Conservation (phyloP, 2,797 vertebrate species). For the Melanogrammus aeglefinus region DNA sequence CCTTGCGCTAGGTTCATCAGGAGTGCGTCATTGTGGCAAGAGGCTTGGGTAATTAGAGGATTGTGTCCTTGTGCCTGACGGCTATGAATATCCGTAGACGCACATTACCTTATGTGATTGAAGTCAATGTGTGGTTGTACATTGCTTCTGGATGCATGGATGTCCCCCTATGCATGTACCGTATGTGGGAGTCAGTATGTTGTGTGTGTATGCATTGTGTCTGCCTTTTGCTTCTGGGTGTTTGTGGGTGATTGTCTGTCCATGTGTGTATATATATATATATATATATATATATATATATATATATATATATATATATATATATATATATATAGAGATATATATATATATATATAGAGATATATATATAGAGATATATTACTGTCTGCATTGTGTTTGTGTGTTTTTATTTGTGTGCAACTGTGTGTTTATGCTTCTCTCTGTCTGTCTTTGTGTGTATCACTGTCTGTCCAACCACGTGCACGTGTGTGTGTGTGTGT, state of each 20-base stretch:
- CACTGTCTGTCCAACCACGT: neutral
- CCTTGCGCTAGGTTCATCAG: constrained; percentile 35
- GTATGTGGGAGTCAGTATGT: constrained; percentile 26
- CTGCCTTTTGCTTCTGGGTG: neutral
- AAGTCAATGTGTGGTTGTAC: neutral
- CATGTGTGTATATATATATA: neutral
- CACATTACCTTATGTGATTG: neutral
- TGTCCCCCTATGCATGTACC: neutral
- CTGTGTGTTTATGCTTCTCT: neutral
- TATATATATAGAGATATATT: neutral
- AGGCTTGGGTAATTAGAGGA: no score
- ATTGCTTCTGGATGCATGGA: neutral
- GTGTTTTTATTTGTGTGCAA: neutral
- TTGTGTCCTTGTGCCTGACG: neutral
- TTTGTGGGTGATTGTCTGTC: neutral
- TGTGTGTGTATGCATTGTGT: constrained; percentile 14
- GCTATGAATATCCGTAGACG: neutral
- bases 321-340: neutral
- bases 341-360: neutral
- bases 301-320: neutral
- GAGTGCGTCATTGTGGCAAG: constrained; percentile 3
- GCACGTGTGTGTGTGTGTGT: constrained; percentile 25
- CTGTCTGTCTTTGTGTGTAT: constrained; percentile 2
- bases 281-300: neutral
- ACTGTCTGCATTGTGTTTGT: neutral